Conservation (phyloP, 37 sponge, comb jelly and placozoan genomes). For the Ianthella basta region DNA sequence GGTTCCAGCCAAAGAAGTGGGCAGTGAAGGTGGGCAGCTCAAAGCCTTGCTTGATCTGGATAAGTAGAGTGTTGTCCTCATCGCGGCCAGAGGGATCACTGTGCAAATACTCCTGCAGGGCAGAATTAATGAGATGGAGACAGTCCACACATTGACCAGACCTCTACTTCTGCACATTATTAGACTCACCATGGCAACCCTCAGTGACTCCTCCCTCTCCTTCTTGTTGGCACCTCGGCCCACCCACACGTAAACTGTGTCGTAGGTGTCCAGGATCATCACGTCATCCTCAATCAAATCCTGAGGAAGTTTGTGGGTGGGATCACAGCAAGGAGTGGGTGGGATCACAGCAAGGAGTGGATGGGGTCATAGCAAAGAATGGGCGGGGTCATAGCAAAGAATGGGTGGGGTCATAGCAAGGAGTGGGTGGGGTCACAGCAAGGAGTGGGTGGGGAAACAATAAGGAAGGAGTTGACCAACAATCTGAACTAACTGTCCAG, state of each 20-base stretch:
- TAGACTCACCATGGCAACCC: constrained; percentile 50
- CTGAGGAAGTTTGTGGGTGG: constrained; percentile 39
- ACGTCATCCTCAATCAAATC: constrained; percentile 95
- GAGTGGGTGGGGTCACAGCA: too few relatives aligned
- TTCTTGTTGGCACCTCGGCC: constrained; percentile 88
- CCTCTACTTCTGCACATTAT: neutral
- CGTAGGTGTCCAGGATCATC: constrained; percentile 93
- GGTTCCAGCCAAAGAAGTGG: constrained; percentile 92
- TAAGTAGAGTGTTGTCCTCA: constrained; percentile 67
- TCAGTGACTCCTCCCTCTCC: constrained; percentile 86
- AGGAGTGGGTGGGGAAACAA: too few relatives aligned
- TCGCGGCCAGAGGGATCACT: constrained; percentile 85
- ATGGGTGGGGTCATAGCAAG: neutral
- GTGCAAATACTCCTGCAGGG: constrained; percentile 69
- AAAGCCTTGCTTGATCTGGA: constrained; percentile 92
- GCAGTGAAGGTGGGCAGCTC: constrained; percentile 89
- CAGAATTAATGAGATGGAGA: too few relatives aligned
- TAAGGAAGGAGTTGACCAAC: too few relatives aligned
- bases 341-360: neutral
- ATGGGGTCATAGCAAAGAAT: too few relatives aligned
- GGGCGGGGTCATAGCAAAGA: too few relatives aligned
- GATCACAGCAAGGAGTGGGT: too few relatives aligned
- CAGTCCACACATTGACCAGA: too few relatives aligned
- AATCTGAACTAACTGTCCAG: too few relatives aligned
- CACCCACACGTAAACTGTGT: constrained; percentile 90